Conservation (phyloP, 30 jellyfish, hydroid and myxozoan genomes). For the Aurelia coerulea region DNA sequence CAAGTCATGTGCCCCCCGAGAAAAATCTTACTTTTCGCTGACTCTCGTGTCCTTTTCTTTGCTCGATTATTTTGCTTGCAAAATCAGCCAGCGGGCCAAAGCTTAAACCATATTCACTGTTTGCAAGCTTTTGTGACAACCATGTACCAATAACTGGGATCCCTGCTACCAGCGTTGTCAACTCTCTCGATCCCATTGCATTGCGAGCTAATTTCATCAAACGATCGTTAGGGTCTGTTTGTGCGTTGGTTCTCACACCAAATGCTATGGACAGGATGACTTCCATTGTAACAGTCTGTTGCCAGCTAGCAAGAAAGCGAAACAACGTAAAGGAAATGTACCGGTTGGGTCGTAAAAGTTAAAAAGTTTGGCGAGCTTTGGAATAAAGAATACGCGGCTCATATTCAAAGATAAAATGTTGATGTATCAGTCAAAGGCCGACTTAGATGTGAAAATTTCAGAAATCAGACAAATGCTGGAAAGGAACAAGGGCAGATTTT, state of each 20-base stretch:
- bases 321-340: no score
- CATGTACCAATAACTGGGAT: slow-evolving; percentile 45
- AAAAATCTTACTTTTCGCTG: not conserved
- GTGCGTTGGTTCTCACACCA: slow-evolving; percentile 46
- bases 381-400: no score
- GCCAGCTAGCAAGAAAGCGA: slow-evolving; percentile 17
- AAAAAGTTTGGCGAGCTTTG: no score
- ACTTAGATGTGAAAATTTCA: no score
- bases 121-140: not conserved
- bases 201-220: slow-evolving; percentile 28
- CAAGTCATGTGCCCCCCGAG: no score
- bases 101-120: slow-evolving; percentile 38
- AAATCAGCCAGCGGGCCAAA: slow-evolving; percentile 19
- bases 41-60: slow-evolving; percentile 4
- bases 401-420: no score
- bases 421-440: no score
- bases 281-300: slow-evolving; percentile 40
- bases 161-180: not conserved
- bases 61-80: slow-evolving; percentile 35
- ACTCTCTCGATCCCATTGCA: slow-evolving; percentile 18
- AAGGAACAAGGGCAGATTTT: no score
- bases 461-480: no score
- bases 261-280: slow-evolving; percentile 55
- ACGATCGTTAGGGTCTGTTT: slow-evolving; percentile 54
- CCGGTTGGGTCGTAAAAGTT: no score